A percentile compares a stretch with the other conserved stretches of the same genome.
Conservation (phyloP, 1,140 invertebrate species). For the Nebria ingens region DNA sequence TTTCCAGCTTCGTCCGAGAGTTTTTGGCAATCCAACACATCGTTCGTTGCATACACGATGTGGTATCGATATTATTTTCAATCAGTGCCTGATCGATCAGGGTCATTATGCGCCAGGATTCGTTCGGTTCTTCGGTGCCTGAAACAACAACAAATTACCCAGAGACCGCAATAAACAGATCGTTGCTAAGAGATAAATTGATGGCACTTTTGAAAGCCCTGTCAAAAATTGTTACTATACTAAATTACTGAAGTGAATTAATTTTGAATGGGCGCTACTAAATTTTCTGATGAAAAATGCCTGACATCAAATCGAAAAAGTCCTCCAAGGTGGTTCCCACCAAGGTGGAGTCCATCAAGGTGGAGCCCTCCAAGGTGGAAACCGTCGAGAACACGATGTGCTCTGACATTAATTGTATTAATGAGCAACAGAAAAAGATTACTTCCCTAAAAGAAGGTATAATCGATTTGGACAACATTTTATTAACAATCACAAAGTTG, state of each 20-base stretch:
- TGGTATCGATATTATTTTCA: slow-evolving; percentile 26
- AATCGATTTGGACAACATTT: background rate
- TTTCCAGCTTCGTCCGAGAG: slow-evolving; percentile 20
- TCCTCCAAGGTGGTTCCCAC: background rate
- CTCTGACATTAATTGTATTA: too few relatives aligned
- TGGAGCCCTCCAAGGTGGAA: too few relatives aligned
- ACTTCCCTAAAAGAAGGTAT: background rate
- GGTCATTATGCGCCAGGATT: slow-evolving; percentile 12
- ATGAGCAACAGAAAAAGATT: too few relatives aligned
- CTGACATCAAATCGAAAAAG: background rate
- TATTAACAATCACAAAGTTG: background rate
- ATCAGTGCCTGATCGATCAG: slow-evolving; percentile 22
- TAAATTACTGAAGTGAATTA: too few relatives aligned
- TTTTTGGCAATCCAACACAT: slow-evolving; percentile 25
- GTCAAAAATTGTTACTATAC: too few relatives aligned
- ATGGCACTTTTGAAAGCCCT: too few relatives aligned
- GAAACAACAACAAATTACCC: slow-evolving; percentile 1
- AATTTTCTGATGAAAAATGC: too few relatives aligned
- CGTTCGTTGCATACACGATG: slow-evolving; percentile 26
- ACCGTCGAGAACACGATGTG: too few relatives aligned
- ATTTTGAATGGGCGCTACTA: too few relatives aligned
- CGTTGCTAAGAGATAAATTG: too few relatives aligned
- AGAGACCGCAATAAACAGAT: too few relatives aligned
- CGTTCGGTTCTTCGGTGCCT: slow-evolving; percentile 11
- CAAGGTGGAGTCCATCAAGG: background rate